Evolutionary conservation across 1,140 invertebrate species (phyloP), one percentile per base, ranked within the genome.

Genomic region (Berghia stephanieae): DNA sequence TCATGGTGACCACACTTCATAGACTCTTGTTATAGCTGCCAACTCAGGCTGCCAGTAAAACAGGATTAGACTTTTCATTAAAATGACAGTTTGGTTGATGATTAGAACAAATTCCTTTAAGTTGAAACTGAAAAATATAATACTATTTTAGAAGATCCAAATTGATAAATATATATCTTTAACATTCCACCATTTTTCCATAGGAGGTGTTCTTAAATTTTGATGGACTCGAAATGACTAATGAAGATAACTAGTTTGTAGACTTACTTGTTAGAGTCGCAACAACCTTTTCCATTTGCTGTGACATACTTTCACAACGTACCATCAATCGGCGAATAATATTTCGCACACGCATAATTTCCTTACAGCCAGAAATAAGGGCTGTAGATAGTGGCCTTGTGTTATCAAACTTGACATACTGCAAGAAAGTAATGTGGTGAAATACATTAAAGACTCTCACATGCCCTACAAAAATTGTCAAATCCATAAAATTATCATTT

Each of bases 241-340:
- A n/a, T n/a, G n/a, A n/a, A n/a, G n/a, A n/a, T n/a, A n/a, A n/a
- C n/a, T n/a, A n/a, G n/a, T n/a, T n/a, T n/a, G n/a, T n/a, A n/a
- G n/a, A n/a, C n/a, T 72, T 66, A n/a, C 36, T 78, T 18, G 84
- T 86, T 27, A 91, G 82, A 38, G 83, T 81, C n/a, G 86, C 83
- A 0, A 91, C 91, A 16, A 89, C 83, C n/a, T 82, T 79, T 71
- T 88, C 88, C 87, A 92, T 89, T 44, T 90, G 83, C 10, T 85
- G 78, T 0, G 87, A 88, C 55, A 92, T 90, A 40, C 86, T 86
- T 75, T 91, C 88, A 85, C 91, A 92, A 68, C 87, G 88, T 66
- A 88, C 83, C 90, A 92, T 91, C 24, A 92, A 80, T 72, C 87
- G 85, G 2, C 82, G 85, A 0, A 92, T 87, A 6, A 88, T 87